Evolutionary conservation across 1,140 invertebrate genomes (phyloP).

Genomic region (Cepaea nemoralis): DNA sequence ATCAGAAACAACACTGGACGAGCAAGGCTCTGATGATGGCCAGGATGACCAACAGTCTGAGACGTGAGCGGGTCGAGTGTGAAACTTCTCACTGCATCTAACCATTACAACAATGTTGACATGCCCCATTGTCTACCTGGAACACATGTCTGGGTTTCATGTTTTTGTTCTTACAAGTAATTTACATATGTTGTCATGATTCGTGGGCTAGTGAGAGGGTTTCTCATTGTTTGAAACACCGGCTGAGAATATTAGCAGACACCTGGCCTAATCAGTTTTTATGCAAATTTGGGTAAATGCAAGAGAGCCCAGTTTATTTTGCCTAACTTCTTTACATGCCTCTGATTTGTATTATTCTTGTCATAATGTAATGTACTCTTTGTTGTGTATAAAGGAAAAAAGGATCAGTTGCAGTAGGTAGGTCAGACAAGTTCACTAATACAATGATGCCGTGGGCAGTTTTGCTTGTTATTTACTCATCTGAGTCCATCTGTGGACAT

Average conservation of each 20-base stretch:
- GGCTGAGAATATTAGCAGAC: not conserved
- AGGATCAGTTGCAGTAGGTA: not conserved
- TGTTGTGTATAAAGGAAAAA: not conserved
- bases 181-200: not conserved
- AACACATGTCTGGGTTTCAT: not conserved
- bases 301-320: not conserved
- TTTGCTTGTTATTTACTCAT: no score
- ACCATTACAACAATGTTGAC: slow-evolving; percentile 20
- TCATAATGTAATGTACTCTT: not conserved
- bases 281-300: slow-evolving; percentile 4
- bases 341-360: not conserved
- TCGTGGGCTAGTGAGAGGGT: not conserved
- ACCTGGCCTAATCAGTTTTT: not conserved
- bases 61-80: slow-evolving; percentile 3
- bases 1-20: slow-evolving; percentile 39
- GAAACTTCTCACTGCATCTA: not conserved
- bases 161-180: not conserved
- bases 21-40: slow-evolving; percentile 36
- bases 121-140: not conserved
- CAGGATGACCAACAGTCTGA: slow-evolving; percentile 32
- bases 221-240: not conserved
- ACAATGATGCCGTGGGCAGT: no score
- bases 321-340: not conserved
- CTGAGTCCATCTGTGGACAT: no score
- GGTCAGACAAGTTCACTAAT: not conserved